These are phyloP conservation scores for Geopemphigus sp. DNA, from an alignment of 1,140 invertebrate species.

Conservation along the genomic window DNA sequence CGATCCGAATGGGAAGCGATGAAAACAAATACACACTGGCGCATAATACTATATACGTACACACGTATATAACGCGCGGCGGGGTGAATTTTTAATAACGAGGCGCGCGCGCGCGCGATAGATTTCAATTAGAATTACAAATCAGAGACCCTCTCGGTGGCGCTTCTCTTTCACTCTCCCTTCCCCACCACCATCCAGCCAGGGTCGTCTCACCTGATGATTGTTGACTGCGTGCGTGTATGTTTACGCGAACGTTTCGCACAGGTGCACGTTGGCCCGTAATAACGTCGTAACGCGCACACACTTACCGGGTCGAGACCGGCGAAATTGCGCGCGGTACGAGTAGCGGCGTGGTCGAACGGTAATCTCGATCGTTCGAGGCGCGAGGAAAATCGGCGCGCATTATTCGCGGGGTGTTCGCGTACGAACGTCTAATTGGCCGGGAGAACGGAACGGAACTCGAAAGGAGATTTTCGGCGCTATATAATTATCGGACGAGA, in stretches of 20 bases:
- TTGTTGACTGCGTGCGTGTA: constrained; percentile 3
- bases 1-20: neutral
- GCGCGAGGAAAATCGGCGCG: too few relatives aligned
- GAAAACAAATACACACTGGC: neutral
- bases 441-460: too few relatives aligned
- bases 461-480: too few relatives aligned
- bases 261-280: neutral
- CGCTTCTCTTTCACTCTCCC: too few relatives aligned
- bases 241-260: neutral
- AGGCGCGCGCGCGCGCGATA: neutral
- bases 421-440: too few relatives aligned
- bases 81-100: constrained; percentile 48
- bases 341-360: too few relatives aligned
- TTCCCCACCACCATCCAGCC: neutral
- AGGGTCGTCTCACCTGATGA: constrained; percentile 41
- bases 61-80: neutral
- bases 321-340: too few relatives aligned
- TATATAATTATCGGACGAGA: too few relatives aligned
- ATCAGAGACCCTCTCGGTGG: constrained; percentile 36
- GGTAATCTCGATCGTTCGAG: too few relatives aligned
- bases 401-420: too few relatives aligned
- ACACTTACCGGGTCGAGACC: too few relatives aligned
- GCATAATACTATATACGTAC: neutral
- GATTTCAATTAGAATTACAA: constrained; percentile 49
- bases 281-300: too few relatives aligned